Evolutionary conservation across 2,113 vertebrate species (phyloP).

Genomic region (Catharus fuscescens): DNA sequence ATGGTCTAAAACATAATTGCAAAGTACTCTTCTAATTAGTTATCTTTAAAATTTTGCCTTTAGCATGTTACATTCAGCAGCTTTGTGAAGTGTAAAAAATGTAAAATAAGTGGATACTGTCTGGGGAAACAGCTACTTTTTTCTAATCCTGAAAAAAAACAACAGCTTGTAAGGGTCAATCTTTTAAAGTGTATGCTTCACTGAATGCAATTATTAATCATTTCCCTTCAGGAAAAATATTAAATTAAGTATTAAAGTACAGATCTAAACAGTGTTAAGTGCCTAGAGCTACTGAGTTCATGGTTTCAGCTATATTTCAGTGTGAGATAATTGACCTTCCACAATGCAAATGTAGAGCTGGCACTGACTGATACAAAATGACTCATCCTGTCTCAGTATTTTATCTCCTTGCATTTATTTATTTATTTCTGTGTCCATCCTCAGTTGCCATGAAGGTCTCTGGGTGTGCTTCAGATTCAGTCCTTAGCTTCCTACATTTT

Average conservation of each 20-base stretch:
- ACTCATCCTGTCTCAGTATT: constrained; percentile 41
- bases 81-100: constrained; percentile 63
- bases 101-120: constrained; percentile 50
- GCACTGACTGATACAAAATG: constrained; percentile 55
- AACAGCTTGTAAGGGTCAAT: constrained; percentile 74
- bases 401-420: constrained; percentile 51
- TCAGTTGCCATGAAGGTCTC: constrained; percentile 3
- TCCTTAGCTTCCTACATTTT: neutral
- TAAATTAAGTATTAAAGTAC: constrained; percentile 81
- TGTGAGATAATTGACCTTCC: constrained; percentile 75
- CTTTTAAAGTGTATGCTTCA: constrained; percentile 75
- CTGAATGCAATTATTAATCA: constrained; percentile 79
- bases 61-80: constrained; percentile 37
- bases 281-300: constrained; percentile 67
- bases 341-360: constrained; percentile 61
- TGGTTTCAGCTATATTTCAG: constrained; percentile 69
- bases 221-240: constrained; percentile 78
- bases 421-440: constrained; percentile 23
- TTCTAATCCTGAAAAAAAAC: constrained; percentile 70
- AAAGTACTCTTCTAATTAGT: constrained; percentile 65
- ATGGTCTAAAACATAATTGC: constrained; percentile 22
- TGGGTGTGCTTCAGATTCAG: neutral
- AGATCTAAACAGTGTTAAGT: constrained; percentile 76
- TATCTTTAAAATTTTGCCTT: constrained; percentile 65
- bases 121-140: constrained; percentile 52